These are phyloP conservation scores for Sarcophaga bullata DNA, from an alignment of 1,140 invertebrate genomes.

Conservation along the genomic window DNA sequence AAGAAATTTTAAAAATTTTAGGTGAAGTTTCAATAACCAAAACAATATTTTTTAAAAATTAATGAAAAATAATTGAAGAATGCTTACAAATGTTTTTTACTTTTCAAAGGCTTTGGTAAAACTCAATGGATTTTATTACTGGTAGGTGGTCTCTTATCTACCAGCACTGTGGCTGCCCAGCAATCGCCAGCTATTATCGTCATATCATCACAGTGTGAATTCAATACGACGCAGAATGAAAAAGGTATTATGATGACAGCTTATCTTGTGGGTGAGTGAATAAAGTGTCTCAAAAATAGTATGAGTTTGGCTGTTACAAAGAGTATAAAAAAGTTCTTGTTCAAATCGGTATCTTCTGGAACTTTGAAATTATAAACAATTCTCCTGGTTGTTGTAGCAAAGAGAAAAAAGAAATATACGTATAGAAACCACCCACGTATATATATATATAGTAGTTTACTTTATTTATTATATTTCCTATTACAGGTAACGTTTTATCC, in stretches of 20 bases:
- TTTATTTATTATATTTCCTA: background rate
- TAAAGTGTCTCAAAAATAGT: background rate
- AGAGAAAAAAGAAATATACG: no score
- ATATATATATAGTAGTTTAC: no score
- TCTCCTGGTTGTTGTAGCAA: no score
- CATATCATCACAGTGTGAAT: constrained; percentile 65
- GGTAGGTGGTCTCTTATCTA: constrained; percentile 57
- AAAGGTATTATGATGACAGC: constrained; percentile 62
- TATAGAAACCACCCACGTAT: no score
- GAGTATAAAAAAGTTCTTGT: no score
- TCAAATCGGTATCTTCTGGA: no score
- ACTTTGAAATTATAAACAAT: no score
- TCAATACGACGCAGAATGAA: constrained; percentile 59
- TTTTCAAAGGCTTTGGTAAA: constrained; percentile 67
- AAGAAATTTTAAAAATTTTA: constrained; percentile 30
- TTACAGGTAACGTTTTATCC: constrained; percentile 56
- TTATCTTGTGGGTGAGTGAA: constrained; percentile 63
- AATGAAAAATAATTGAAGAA: no score
- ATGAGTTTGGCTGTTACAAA: background rate
- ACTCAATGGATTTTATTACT: constrained; percentile 69
- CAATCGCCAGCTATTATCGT: constrained; percentile 58
- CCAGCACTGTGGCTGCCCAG: constrained; percentile 57
- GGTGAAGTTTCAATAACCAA: no score
- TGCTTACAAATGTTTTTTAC: background rate
- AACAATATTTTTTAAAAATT: no score